Evolutionary conservation across 1,140 invertebrate species (phyloP), one percentile per base, ranked within the genome.

Genomic region (Zophobas atratus): DNA sequence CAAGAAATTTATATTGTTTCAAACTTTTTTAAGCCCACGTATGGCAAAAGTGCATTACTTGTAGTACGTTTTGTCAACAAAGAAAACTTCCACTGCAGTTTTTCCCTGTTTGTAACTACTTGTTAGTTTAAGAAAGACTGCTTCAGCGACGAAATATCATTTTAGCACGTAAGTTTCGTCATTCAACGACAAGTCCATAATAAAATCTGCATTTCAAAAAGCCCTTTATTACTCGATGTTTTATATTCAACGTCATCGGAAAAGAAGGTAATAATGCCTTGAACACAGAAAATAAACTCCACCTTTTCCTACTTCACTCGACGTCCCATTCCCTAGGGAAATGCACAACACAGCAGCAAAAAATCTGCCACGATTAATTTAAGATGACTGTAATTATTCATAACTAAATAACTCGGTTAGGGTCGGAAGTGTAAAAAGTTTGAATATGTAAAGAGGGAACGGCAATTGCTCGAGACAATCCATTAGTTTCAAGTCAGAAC

Each of bases 401-500:
- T 67, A 67, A 67, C 6, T 41, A 67, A 67, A 41, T 67, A 67
- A 67, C 60, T 67, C 8, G n/a, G 60, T 67, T 67, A 56, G 56
- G 57, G 56, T 34, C 46, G 46, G 35, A 20, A 48, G 39, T 63
- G 57, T 63, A 67, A 67, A 67, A 67, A 67, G 60, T 67, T 67
- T 75, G 74, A 75, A 75, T 75, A 36, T 75, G 57, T 63, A 63
- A 75, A 56, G 74, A 75, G 56, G 56, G 55, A 75, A 56, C 74
- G 41, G 46, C 74, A 67, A 75, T 75, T 75, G 74, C 74, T 60
- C 48, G 74, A 48, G 57, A 75, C 74, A 75, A 75, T 75, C 74
- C 74, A 75, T 75, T 60, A 75, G 55, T 75, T 75, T 75, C 74
- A 63, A 60, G 57, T 38, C 56, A 39, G 55, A 67, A 60, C 57